These are phyloP conservation scores for Acanthochromis polyacanthus DNA, from an alignment of 2,113 vertebrate genomes.

Conservation along the genomic window DNA sequence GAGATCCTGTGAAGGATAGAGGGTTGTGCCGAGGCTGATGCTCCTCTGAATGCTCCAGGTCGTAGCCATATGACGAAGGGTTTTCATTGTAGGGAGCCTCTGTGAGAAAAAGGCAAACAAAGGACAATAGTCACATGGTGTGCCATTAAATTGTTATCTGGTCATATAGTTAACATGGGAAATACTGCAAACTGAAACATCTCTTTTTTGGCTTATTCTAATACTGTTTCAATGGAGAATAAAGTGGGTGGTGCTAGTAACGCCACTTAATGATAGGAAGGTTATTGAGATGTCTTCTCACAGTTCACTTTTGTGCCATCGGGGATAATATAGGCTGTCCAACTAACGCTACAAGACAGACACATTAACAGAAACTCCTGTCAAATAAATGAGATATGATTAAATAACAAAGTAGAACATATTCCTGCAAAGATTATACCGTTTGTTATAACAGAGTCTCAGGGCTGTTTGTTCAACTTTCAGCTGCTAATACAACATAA, in stretches of 20 bases:
- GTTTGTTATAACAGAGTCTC: too few relatives aligned
- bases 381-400: too few relatives aligned
- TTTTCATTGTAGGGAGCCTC: slow-evolving; percentile 86
- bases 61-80: slow-evolving; percentile 85
- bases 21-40: slow-evolving; percentile 85
- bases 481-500: background rate
- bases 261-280: background rate
- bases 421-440: too few relatives aligned
- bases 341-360: too few relatives aligned
- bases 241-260: background rate
- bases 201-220: background rate
- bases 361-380: too few relatives aligned
- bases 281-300: too few relatives aligned
- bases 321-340: too few relatives aligned
- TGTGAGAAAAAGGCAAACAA: slow-evolving; percentile 71
- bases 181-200: background rate
- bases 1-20: slow-evolving; percentile 90
- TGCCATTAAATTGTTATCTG: slow-evolving; percentile 28
- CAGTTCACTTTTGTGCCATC: background rate
- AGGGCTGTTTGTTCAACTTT: too few relatives aligned
- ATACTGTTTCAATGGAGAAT: background rate
- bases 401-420: too few relatives aligned
- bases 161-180: background rate
- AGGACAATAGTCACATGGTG: slow-evolving; percentile 62
- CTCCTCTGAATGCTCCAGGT: slow-evolving; percentile 88